These are phyloP conservation scores for Ceraclea dissimilis DNA, from an alignment of 2,888 invertebrate species.

Conservation along the genomic window DNA sequence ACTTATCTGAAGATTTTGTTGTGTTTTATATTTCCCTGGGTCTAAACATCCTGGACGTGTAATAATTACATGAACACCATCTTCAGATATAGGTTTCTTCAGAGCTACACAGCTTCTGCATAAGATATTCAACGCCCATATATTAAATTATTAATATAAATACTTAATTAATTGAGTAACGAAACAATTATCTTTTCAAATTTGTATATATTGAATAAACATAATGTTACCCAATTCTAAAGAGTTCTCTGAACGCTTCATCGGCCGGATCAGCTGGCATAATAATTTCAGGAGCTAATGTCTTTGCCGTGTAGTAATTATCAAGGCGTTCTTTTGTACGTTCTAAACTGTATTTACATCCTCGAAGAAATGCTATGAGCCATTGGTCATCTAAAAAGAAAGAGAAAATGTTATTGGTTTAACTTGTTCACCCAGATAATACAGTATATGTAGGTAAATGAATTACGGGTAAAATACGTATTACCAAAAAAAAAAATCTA, in stretches of 20 bases:
- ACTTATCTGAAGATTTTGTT: not conserved
- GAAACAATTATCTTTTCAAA: too few relatives aligned
- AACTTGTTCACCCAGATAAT: too few relatives aligned
- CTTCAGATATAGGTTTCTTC: not conserved
- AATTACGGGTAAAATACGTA: too few relatives aligned
- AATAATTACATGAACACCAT: not conserved
- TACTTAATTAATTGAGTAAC: too few relatives aligned
- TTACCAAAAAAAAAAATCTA: too few relatives aligned
- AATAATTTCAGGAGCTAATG: constrained; percentile 11
- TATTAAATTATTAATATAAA: too few relatives aligned
- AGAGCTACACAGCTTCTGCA: not conserved
- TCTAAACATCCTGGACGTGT: not conserved
- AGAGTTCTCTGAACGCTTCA: constrained; percentile 6
- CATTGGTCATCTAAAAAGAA: constrained; percentile 51
- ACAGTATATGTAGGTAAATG: too few relatives aligned
- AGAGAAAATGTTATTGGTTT: not conserved
- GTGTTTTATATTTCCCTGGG: not conserved
- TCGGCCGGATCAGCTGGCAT: constrained; percentile 8
- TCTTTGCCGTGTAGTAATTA: constrained; percentile 37
- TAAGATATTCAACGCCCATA: too few relatives aligned
- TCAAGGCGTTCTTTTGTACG: constrained; percentile 56
- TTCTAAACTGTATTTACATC: constrained; percentile 59
- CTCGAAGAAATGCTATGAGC: constrained; percentile 53
- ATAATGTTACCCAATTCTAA: constrained; percentile 11
- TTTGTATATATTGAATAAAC: too few relatives aligned